Base-by-base conservation (phyloP, 1,140 invertebrate genomes). In the Bicyclus anynana region DNA sequence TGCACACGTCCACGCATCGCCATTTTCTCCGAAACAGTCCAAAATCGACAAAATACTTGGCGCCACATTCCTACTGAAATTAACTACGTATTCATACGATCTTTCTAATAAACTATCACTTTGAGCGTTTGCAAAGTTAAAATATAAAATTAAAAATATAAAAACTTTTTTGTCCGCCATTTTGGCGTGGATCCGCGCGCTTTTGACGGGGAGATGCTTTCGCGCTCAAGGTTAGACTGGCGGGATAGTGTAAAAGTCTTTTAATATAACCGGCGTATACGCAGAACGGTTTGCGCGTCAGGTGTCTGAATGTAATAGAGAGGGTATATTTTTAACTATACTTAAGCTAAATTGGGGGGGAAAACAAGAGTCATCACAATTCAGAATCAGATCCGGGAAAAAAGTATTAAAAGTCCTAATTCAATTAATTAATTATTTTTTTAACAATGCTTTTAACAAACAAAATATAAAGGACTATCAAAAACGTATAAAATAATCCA, bases 81-180 rank as follows among this genome's bases (percentile, higher is more conserved):
- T 77, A 59, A 77, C 64, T 9, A 86, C 67, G 74, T 84, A 87
- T 29, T 85, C 77, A 20, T 84, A 87, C 0, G 80, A 80, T 13
- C 62, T 69, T 16, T 84, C 72, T 18, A 81, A 61, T 21, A 74
- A 56, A 65, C 65, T 67, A 5, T 68, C 79, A 83, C 80, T 83
- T 5, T 79, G 59, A 38, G 77, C 82, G 14, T 59, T 49, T 53
- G 65, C 18, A 72, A 58, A 51, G 73, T 65, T 50, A 80, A 52
- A 47, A 79, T 47, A 33, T 4, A 33, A 12, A 12, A 33, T 7
- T 26, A 77, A 63, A 40, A 78, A 47, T 44, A 82, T 18, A 10
- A 65, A 44, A 48, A 59, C 59, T 40, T 54, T 47, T 61, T 62
- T 73, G 20, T 67, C 40, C 67, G 78, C 69, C 80, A 86, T 83